Evolutionary conservation across 1,140 invertebrate genomes (phyloP).

Genomic region (Pemphigus obesinymphae): DNA sequence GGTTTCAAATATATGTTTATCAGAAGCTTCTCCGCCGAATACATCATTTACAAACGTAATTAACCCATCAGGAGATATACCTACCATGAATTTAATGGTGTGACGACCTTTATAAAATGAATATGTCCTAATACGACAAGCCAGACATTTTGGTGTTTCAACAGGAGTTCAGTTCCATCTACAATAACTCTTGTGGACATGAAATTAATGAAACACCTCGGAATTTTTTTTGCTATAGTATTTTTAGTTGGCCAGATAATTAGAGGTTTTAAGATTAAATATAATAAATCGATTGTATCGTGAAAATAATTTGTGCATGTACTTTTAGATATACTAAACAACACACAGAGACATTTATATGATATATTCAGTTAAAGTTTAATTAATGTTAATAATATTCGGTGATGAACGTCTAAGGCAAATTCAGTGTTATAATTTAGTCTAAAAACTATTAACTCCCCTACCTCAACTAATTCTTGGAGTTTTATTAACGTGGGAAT

Average conservation of each 20-base stretch:
- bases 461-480: background rate
- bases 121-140: no score
- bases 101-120: no score
- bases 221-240: conserved; percentile 34
- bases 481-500: conserved; percentile 1
- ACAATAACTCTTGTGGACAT: conserved; percentile 4
- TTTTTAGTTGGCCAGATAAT: conserved; percentile 35
- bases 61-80: conserved; percentile 51
- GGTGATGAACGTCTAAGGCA: conserved; percentile 14
- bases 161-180: no score
- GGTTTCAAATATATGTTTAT: no score
- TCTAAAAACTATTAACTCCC: background rate
- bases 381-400: conserved; percentile 41
- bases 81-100: no score
- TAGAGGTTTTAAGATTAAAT: conserved; percentile 28
- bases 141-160: no score
- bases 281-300: conserved; percentile 32
- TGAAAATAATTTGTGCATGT: conserved; percentile 20
- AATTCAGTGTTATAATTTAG: background rate
- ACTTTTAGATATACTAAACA: no score
- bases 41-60: conserved; percentile 51
- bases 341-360: conserved; percentile 1
- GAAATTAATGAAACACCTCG: conserved; percentile 37
- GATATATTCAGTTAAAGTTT: conserved; percentile 31
- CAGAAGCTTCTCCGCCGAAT: conserved; percentile 48